Conservation (phyloP, 2,888 invertebrate species). For the Holacanthella duospinosa region DNA sequence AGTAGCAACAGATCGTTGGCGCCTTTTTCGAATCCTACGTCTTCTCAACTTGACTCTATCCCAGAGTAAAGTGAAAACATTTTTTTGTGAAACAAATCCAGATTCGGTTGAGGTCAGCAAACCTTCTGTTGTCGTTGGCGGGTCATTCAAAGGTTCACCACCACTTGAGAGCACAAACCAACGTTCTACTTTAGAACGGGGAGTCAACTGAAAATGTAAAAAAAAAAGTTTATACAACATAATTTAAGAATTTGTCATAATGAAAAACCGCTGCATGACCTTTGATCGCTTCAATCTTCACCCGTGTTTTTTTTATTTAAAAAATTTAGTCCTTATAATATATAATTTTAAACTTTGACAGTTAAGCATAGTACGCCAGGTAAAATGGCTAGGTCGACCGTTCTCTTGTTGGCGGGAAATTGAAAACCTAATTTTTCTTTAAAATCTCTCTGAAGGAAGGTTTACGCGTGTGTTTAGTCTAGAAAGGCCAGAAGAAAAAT, state of each 20-base stretch:
- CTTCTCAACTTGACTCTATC: slow-evolving; percentile 1
- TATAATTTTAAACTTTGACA: not conserved
- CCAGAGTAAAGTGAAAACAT: not conserved
- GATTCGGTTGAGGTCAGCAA: not conserved
- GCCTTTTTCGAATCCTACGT: not conserved
- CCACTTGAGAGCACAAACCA: slow-evolving; percentile 5
- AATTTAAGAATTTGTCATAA: too few relatives aligned
- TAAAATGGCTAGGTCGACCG: not conserved
- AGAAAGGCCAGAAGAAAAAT: not conserved
- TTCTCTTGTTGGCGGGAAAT: not conserved
- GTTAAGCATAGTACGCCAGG: slow-evolving; percentile 1
- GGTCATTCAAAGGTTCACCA: not conserved
- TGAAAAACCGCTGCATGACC: not conserved
- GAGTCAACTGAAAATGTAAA: not conserved
- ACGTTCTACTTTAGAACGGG: slow-evolving; percentile 2
- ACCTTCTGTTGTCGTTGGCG: not conserved
- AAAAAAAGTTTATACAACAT: not conserved
- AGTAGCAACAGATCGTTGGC: not conserved
- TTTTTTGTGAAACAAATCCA: not conserved
- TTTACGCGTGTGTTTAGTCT: not conserved
- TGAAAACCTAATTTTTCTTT: not conserved
- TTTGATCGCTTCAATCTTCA: not conserved
- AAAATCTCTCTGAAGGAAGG: not conserved
- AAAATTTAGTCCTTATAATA: not conserved
- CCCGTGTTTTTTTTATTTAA: not conserved